phyloP scores from a whole-genome alignment of 2,797 vertebrate species.

The Monodelphis domestica region DNA sequence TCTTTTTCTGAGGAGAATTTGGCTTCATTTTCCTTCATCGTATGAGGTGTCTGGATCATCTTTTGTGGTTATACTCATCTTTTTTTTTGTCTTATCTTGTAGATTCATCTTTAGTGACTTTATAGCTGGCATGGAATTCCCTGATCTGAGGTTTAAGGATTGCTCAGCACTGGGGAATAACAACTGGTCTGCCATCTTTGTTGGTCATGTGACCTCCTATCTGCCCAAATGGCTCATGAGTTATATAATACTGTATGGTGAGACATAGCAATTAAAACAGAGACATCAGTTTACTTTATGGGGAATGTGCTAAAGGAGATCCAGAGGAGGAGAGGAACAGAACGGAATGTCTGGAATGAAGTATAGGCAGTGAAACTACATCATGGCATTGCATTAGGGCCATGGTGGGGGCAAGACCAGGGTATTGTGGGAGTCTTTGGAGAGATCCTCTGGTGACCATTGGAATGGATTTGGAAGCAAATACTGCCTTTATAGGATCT shows the following conservation, averaged over 20 bases:
- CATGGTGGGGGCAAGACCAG: no score
- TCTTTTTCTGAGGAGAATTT: no score
- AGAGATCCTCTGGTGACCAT: background rate
- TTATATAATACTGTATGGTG: background rate
- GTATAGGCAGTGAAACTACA: background rate
- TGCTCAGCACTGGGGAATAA: background rate
- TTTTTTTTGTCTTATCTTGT: background rate
- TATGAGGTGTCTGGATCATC: no score
- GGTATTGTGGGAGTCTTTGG: background rate
- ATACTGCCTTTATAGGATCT: no score
- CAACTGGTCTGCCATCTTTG: background rate
- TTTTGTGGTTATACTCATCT: no score
- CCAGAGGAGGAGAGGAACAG: background rate
- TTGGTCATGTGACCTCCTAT: background rate
- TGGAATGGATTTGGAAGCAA: background rate
- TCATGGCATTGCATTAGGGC: background rate
- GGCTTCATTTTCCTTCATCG: no score
- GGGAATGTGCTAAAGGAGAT: background rate
- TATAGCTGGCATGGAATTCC: background rate
- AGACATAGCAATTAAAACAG: background rate
- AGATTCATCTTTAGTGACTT: background rate
- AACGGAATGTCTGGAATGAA: background rate
- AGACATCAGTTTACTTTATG: background rate
- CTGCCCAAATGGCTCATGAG: background rate
- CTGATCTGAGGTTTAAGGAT: background rate